Percentiles rank a stretch among this genome's conserved stretches.
These are phyloP conservation scores for Smithornis capensis DNA, from an alignment of 2,113 vertebrate species.

Conservation along the genomic window DNA sequence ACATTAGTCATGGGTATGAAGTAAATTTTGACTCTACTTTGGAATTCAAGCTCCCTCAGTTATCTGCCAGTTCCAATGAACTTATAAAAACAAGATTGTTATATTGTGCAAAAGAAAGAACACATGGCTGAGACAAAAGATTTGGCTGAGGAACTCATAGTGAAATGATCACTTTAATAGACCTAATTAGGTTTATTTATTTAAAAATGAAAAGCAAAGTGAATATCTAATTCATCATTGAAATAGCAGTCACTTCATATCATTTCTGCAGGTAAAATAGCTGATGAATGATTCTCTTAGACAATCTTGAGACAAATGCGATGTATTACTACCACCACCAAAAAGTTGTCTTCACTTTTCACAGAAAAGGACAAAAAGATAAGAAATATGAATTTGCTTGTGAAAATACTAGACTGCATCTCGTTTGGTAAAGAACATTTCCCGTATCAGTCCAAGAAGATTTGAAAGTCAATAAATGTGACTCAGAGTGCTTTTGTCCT, in stretches of 20 bases:
- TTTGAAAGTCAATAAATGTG: background rate
- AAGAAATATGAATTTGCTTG: background rate
- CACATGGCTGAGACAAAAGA: slow-evolving; percentile 33
- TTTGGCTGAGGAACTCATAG: background rate
- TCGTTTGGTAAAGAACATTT: background rate
- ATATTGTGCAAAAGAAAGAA: slow-evolving; percentile 1
- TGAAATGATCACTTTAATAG: background rate
- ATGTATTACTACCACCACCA: background rate
- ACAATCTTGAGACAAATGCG: background rate
- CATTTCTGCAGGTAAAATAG: background rate
- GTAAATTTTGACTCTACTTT: slow-evolving; percentile 53
- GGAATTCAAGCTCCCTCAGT: slow-evolving; percentile 43
- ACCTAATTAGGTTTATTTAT: background rate
- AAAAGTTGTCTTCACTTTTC: background rate
- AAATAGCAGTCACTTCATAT: background rate
- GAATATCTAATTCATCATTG: background rate
- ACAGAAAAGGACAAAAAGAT: background rate
- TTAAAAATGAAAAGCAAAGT: background rate
- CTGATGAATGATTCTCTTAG: background rate
- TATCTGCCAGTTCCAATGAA: slow-evolving; percentile 61
- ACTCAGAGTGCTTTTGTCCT: background rate
- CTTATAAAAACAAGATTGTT: slow-evolving; percentile 40
- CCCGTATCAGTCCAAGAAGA: background rate
- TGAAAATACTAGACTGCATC: background rate
- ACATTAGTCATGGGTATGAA: slow-evolving; percentile 71